Evolutionary conservation across 1,140 invertebrate genomes (phyloP), one percentile per base, ranked within the genome.

Genomic region (Drosophila simulans): DNA sequence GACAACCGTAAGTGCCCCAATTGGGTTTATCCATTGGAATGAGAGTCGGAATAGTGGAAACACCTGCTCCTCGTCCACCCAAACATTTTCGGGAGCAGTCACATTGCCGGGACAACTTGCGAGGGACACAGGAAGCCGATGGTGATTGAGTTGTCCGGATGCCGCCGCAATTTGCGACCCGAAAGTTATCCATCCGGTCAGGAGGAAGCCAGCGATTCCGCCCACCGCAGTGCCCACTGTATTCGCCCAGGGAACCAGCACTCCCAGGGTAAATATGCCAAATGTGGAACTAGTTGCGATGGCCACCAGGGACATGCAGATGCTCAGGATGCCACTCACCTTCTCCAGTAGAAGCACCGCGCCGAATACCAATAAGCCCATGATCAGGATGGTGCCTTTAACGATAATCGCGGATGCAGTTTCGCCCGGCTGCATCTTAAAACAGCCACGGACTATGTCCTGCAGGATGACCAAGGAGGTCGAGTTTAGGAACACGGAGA

Each of bases 181-280:
- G 46, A 94, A 91, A 0, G 94, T 93, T 34, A 94, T 92, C 79
- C 93, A 93, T 12, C 94, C 94, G 2, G 94, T 93, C n/a, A 94
- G 82, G 3, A 94, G 20, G 0, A 94, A 93, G 8, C 94, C 94
- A 2, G 93, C 92, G 4, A 94, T 69, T 7, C 92, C 94, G 0
- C 95, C 95, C 15, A 92, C 92, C 0, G 94, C 80, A 1, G 94
- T 94, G 2, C 94, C 96, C 42, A 94, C 93, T 3, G 94, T 94
- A 81, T 97, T 97, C 13, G 96, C 94, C 95, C 96, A 97, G 13
- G 96, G 97, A 74, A 97, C 94, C 37, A 96, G 93, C 94, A 98
- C 97, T 62, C 97, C 97, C 11, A 98, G 92, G 0, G 95, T 96
- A 90, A 98, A 98, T 12, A 98, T 93, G 1, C 97, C 97, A 62